Conservation (phyloP, 2,888 invertebrate genomes). For the Atherix ibis region DNA sequence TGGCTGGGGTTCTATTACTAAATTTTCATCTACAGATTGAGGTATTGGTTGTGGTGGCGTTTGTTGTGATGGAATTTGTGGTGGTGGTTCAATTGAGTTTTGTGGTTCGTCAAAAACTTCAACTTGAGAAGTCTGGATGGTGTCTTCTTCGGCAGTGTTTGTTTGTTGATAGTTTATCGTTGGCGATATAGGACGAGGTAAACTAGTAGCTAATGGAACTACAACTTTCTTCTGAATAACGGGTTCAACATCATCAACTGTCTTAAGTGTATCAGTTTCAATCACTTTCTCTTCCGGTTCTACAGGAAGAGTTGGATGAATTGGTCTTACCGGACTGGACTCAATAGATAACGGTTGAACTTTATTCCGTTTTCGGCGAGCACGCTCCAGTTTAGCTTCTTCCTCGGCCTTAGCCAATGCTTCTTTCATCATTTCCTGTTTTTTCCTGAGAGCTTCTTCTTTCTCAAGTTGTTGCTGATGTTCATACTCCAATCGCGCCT, state of each 20-base stretch:
- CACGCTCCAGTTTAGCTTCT: constrained; percentile 52
- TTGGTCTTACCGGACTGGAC: neutral
- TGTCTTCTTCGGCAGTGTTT: no score
- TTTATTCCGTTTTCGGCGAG: constrained; percentile 31
- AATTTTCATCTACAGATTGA: neutral
- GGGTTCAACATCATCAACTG: neutral
- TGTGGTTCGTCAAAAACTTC: no score
- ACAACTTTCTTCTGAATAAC: neutral
- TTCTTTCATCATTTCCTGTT: constrained; percentile 58
- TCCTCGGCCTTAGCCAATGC: constrained; percentile 65
- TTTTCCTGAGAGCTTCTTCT: constrained; percentile 52
- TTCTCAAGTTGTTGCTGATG: constrained; percentile 47
- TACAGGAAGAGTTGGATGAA: neutral
- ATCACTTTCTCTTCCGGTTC: constrained; percentile 5
- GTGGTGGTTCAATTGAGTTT: constrained; percentile 4
- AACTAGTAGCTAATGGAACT: constrained; percentile 13
- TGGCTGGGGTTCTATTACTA: neutral
- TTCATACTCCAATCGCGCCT: constrained; percentile 54
- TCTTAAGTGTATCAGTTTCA: constrained; percentile 7
- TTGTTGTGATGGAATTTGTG: no score
- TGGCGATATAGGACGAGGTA: no score
- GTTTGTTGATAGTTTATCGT: no score
- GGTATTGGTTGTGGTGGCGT: neutral
- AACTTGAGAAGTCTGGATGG: no score
- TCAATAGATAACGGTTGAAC: constrained; percentile 11